Base-by-base conservation (phyloP, 2,113 vertebrate genomes). In the Petrocephalus microphthalmus region DNA sequence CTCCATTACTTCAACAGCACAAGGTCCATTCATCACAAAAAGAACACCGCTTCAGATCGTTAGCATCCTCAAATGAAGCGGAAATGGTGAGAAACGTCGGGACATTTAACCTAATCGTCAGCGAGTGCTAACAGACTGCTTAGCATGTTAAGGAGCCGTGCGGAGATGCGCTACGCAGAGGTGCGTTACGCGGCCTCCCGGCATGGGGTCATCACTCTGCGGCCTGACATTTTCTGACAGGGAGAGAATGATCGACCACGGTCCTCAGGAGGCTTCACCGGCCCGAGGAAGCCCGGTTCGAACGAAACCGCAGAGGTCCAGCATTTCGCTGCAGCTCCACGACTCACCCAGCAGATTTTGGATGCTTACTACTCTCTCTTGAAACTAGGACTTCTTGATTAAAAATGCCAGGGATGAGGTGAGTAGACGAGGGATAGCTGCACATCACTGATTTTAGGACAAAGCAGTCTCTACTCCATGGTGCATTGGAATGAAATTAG, bases 191-290 rank as follows among this genome's bases (percentile, higher is more conserved):
- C 53, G 37, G 57, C 84, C 54, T 11, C 20, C 53, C 5, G 33
- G 85, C 45, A 54, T 51, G 74, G 29, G 71, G 82, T 17, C 54
- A 89, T 90, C 54, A 47, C 60, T 87, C 87, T 52, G 64, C 13
- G 53, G 20, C 57, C 85, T 87, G 57, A 64, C 56, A 87, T 85
- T 85, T 84, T 71, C 52, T 71, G 81, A 90, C 88, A 56, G 78
- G 22, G 52, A 67, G 67, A 54, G 53, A 45, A 88, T n/a, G 52
- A 88, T 83, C 54, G 52, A 90, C 52, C 17, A 56, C 64, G 83
- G 87, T 82, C n/a, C 53, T 89, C 84, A 74, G 54, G 81, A 25
- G 29, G 60, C 57, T 87, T 90, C 45, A 71, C 67, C 56, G 7
- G 56, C 20, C 33, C 37, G 85, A 85, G 78, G 57, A 51, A 19